Base-by-base conservation (phyloP, 2,797 vertebrate genomes). In the Cyclura pinguis region DNA sequence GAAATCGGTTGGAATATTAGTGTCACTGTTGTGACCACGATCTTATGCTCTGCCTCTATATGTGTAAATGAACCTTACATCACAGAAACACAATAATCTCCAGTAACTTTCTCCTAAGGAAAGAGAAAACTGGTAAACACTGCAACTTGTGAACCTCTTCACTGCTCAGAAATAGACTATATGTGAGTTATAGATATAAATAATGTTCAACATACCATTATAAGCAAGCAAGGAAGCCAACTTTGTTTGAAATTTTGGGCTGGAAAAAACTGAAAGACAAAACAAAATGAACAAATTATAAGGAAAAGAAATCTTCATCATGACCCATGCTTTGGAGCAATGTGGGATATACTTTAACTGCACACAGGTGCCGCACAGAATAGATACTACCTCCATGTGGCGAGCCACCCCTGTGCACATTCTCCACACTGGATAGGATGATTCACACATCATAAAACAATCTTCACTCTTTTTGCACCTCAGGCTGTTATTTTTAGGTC, bases 201-300 rank as follows among this genome's bases (percentile, higher is more conserved):
- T 35, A 38, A 80, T 59, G 16, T 80, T 57, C 72, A 85, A 83
- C 80, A 38, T 90, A 77, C 89, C 47, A 42, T 90, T 80, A 42
- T 83, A 87, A 32, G 80, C 74, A 42, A 87, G 72, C 8, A 29
- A 29, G 27, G n/a, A 47, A 77, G 24, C 42, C 42, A 52, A 64
- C 13, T 22, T 84, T 64, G 42, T 16, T 67, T 50, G 16, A 38
- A 52, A 4, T 24, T 5, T 57, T 20, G 55, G 78, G 57, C 9
- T 59, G 9, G 59, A 13, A 38, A 57, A 38, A 72, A 32, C 88
- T 87, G 55, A 59, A 69, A 84, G 35, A 87, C 4, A 32, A 74
- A 32, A 27, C 64, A 59, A 80, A 62, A 20, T 32, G 73, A 67
- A 64, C 10, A 24, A 81, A 73, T 50, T 13, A 80, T 35, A 69